Conservation (phyloP, 2,888 invertebrate species). For the Dromius quadrimaculatus region DNA sequence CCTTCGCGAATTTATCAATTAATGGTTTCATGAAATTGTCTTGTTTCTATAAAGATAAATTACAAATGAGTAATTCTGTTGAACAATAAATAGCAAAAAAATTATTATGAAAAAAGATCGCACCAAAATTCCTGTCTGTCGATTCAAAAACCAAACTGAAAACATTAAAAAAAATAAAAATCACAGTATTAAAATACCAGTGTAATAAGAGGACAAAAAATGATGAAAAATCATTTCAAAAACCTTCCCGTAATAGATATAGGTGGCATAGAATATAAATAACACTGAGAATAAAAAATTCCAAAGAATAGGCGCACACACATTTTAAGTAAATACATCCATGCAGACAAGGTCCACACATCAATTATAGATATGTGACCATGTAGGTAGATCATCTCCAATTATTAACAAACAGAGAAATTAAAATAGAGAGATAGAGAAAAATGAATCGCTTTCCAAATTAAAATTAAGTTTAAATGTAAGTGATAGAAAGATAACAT, state of each 20-base stretch:
- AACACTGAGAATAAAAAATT: slow-evolving; percentile 53
- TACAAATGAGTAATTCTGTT: slow-evolving; percentile 48
- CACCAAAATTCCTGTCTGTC: slow-evolving; percentile 60
- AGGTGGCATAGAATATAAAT: slow-evolving; percentile 56
- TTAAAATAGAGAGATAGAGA: slow-evolving; percentile 6
- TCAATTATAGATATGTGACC: slow-evolving; percentile 24
- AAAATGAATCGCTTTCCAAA: slow-evolving; percentile 5
- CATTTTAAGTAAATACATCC: slow-evolving; percentile 58
- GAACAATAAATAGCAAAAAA: slow-evolving; percentile 51
- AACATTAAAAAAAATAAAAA: slow-evolving; percentile 58
- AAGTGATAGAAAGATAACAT: background rate
- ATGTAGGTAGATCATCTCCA: slow-evolving; percentile 27
- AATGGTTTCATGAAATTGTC: slow-evolving; percentile 95
- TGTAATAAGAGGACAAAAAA: slow-evolving; percentile 53
- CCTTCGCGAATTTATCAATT: slow-evolving; percentile 92
- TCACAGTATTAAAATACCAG: slow-evolving; percentile 55
- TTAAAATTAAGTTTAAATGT: slow-evolving; percentile 27
- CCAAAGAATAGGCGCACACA: slow-evolving; percentile 44
- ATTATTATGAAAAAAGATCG: slow-evolving; percentile 50
- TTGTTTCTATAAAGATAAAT: slow-evolving; percentile 78
- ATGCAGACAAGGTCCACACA: slow-evolving; percentile 60
- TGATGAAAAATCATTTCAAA: slow-evolving; percentile 56
- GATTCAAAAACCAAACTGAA: slow-evolving; percentile 62
- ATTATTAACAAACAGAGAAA: slow-evolving; percentile 20
- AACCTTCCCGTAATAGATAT: slow-evolving; percentile 2